Conservation (phyloP, 2,797 vertebrate species). For the Simalia tracyae region DNA sequence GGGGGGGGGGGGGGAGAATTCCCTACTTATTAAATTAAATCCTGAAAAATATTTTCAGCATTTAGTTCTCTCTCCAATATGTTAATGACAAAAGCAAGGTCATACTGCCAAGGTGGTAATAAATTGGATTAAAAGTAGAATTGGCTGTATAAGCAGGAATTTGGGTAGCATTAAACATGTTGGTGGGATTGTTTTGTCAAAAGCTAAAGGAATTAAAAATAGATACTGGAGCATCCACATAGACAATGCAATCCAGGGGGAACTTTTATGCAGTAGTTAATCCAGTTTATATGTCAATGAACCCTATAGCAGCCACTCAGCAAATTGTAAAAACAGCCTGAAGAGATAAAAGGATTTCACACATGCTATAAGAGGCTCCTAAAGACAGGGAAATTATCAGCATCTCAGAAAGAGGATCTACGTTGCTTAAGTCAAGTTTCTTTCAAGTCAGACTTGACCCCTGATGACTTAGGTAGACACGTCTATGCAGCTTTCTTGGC, state of each 20-base stretch:
- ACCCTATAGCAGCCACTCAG: constrained; percentile 18
- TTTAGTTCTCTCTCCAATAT: constrained; percentile 1
- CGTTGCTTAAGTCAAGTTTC: neutral
- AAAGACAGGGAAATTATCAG: neutral
- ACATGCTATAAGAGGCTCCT: neutral
- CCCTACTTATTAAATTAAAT: neutral
- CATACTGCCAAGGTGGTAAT: constrained; percentile 29
- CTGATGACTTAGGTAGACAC: neutral
- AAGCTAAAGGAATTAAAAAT: constrained; percentile 29
- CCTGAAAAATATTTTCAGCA: neutral
- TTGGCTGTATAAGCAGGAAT: constrained; percentile 38
- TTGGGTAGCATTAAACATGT: constrained; percentile 32
- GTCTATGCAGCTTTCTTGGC: neutral
- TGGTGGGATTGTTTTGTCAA: constrained; percentile 20
- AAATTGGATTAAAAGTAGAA: constrained; percentile 40
- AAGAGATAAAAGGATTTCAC: constrained; percentile 13
- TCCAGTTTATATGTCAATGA: constrained; percentile 34
- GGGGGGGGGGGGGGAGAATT: neutral
- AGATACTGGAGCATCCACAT: constrained; percentile 1
- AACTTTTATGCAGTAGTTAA: constrained; percentile 20
- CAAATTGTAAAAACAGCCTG: neutral
- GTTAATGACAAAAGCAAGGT: constrained; percentile 34
- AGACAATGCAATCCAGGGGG: constrained; percentile 9
- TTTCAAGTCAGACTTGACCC: neutral
- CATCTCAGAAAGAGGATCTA: neutral